Conservation (phyloP, 2,797 vertebrate genomes). For the Gymnoscopelus braueri region DNA sequence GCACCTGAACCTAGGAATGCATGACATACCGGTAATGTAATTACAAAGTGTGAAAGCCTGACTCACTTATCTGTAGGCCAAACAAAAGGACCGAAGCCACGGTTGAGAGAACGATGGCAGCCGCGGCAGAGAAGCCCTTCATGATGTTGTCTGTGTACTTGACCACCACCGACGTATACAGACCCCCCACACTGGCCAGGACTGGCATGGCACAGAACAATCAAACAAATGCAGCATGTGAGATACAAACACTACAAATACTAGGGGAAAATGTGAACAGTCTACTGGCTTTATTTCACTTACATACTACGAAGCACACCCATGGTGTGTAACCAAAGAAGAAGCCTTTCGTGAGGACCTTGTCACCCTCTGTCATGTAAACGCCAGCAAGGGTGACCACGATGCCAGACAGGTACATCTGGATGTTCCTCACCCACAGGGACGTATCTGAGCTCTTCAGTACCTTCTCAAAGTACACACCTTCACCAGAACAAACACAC, state of each 20-base stretch:
- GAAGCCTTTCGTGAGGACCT: constrained; percentile 92
- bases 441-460: constrained; percentile 97
- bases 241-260: not conserved
- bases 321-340: constrained; percentile 93
- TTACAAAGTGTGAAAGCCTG: not conserved
- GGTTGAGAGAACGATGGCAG: constrained; percentile 95
- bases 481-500: constrained; percentile 67
- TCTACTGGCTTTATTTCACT: constrained; percentile 71
- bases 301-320: constrained; percentile 93
- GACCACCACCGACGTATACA: constrained; percentile 96
- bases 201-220: constrained; percentile 76
- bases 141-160: constrained; percentile 99
- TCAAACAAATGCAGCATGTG: not conserved
- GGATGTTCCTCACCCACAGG: constrained; percentile 98
- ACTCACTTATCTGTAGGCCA: constrained; percentile 95
- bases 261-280: not conserved
- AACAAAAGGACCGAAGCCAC: constrained; percentile 93
- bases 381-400: constrained; percentile 88
- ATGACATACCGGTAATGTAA: not conserved
- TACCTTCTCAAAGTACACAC: constrained; percentile 99
- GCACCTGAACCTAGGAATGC: too few species aligned
- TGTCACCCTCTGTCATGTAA: constrained; percentile 84
- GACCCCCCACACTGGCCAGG: constrained; percentile 92
- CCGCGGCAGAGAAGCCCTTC: constrained; percentile 98
- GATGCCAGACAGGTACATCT: constrained; percentile 98